These are phyloP conservation scores for Lymantria dispar DNA, from an alignment of 2,888 invertebrate genomes.

Conservation along the genomic window DNA sequence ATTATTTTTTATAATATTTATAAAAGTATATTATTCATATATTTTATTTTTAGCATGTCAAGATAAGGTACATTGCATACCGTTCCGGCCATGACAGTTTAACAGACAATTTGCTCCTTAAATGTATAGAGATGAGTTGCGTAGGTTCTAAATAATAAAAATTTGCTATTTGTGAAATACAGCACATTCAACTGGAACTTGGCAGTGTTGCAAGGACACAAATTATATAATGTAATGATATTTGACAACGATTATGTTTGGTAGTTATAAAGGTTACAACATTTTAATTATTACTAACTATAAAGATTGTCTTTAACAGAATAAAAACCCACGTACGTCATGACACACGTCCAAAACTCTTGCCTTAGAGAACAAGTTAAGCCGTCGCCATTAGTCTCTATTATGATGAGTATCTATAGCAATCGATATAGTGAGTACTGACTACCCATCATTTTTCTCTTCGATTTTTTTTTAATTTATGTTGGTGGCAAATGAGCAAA, in stretches of 20 bases:
- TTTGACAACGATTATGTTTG: constrained; percentile 27
- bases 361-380: no score
- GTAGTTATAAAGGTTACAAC: constrained; percentile 21
- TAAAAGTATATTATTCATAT: background rate
- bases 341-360: no score
- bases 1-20: background rate
- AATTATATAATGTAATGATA: constrained; percentile 36
- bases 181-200: constrained; percentile 56
- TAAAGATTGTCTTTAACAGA: no score
- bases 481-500: no score
- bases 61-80: constrained; percentile 5
- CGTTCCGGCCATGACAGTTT: constrained; percentile 12
- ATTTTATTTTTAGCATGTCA: background rate
- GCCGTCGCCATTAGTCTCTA: no score
- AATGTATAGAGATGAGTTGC: constrained; percentile 33
- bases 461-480: no score
- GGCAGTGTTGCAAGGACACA: constrained; percentile 59
- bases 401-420: no score
- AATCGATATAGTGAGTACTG: no score
- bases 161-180: constrained; percentile 38
- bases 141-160: constrained; percentile 50
- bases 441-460: no score
- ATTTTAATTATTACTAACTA: no score
- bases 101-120: constrained; percentile 20
- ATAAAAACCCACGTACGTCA: no score